phyloP scores from a whole-genome alignment of 2,888 invertebrate genomes.

The Schrankia costaestrigalis region DNA sequence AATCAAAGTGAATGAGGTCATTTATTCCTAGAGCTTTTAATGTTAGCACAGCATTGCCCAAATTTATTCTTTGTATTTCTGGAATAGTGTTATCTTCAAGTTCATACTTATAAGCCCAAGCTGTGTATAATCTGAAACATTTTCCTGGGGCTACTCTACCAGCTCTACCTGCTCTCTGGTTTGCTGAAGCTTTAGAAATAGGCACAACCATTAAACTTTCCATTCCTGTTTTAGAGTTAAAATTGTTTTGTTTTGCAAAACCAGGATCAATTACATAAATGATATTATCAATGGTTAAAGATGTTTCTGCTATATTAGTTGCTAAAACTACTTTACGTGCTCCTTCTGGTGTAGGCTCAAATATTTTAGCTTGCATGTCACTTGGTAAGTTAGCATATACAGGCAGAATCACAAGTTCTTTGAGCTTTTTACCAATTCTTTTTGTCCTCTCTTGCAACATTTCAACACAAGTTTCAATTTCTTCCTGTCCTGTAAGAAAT shows the following conservation, averaged over 20 bases:
- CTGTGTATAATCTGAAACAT: constrained; percentile 98
- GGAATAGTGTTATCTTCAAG: constrained; percentile 98
- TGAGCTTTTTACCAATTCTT: constrained; percentile 95
- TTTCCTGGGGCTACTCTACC: constrained; percentile 98
- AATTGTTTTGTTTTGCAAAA: constrained; percentile 99
- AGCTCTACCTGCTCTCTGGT: constrained; percentile 97
- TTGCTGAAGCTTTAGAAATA: constrained; percentile 98
- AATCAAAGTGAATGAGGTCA: constrained; percentile 98
- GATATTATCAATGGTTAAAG: constrained; percentile 98
- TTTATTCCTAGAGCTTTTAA: constrained; percentile 98
- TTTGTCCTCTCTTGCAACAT: constrained; percentile 94
- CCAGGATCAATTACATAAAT: constrained; percentile 99
- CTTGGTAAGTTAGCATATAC: constrained; percentile 99
- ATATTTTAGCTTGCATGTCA: constrained; percentile 99
- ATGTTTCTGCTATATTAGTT: constrained; percentile 99
- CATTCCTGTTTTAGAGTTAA: constrained; percentile 98
- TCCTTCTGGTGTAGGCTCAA: constrained; percentile 97
- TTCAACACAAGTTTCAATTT: constrained; percentile 94
- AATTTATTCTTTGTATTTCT: constrained; percentile 98
- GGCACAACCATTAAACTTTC: constrained; percentile 99
- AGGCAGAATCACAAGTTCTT: constrained; percentile 94
- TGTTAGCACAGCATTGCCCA: constrained; percentile 98
- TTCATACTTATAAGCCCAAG: constrained; percentile 99
- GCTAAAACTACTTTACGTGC: constrained; percentile 98
- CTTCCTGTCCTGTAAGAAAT: constrained; percentile 96